Evolutionary conservation across 2,797 vertebrate species (phyloP), one percentile per base, ranked within the genome.

Genomic region (Gallinago stenura): DNA sequence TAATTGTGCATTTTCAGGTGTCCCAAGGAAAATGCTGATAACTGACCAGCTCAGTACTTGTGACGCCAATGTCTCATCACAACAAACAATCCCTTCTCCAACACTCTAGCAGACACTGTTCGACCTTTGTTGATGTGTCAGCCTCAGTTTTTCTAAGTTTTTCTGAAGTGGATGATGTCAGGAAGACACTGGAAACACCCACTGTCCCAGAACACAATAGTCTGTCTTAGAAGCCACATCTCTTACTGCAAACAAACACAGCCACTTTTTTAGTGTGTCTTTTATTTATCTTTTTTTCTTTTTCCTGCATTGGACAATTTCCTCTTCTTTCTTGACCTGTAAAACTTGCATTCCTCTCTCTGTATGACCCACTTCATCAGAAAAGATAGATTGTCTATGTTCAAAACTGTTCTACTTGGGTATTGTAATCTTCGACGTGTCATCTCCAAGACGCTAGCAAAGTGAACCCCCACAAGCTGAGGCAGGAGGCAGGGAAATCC

Each of bases 251-350:
- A 77, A 66, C 62, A 90, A 14, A 64, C 30, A 33, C 26, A 60
- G 35, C 48, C 33, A 41, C 2, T 24, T 62, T 58, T 50, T 35
- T 19, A 57, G n/a, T 21, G 56, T 24, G 21, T 10, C 10, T 58
- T 35, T 21, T 20, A 37, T 37, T 37, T 37, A 37, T 22, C 30
- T 58, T 41, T 39, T 77, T 72, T 65, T n/a, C 2, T 43, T 43
- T 43, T 43, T 43, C 41, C 41, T 19, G 8, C 54, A 92, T 65
- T 76, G 60, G 51, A 66, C 30, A 70, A 66, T 80, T 85, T 94
- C 85, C 22, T 84, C 58, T 92, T 95, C 51, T 93, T 77, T 41
- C 64, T 85, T 85, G 86, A 94, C 76, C 48, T 58, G 48, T 70
- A 85, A 80, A 83, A 73, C 51, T 80, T 86, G 65, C 69, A 43